phyloP scores from a whole-genome alignment of 2,797 vertebrate genomes.

The Parauchenoglanis punctatus region DNA sequence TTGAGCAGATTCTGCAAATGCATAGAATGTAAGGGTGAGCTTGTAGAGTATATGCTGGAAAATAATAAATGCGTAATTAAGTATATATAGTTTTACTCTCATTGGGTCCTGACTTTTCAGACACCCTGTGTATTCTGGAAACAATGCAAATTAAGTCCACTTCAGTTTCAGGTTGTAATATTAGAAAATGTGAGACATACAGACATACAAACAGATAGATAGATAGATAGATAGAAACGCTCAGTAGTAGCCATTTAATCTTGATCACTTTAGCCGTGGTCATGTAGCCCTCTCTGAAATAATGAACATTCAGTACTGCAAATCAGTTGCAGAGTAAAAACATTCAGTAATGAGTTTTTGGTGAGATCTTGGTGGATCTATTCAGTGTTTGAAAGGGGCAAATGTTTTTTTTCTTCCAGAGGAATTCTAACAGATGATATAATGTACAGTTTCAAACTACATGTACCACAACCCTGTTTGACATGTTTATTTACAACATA shows the following conservation, averaged over 20 bases:
- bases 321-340: neutral
- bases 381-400: neutral
- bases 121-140: too few species aligned
- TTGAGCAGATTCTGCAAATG: neutral
- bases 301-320: neutral
- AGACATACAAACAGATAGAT: neutral
- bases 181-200: neutral
- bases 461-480: neutral
- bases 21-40: neutral
- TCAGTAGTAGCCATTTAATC: neutral
- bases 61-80: neutral
- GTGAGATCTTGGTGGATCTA: neutral
- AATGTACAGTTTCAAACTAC: constrained; percentile 30
- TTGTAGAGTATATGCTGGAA: neutral
- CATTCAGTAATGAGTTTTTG: neutral
- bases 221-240: neutral
- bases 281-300: neutral
- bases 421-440: constrained; percentile 20
- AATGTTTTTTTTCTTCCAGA: neutral
- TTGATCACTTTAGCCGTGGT: neutral
- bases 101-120: too few species aligned
- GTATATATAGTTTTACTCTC: too few species aligned
- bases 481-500: constrained; percentile 5
- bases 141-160: too few species aligned
- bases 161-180: neutral